Evolutionary conservation across 2,113 vertebrate genomes (phyloP), one percentile per base, ranked within the genome.

Genomic region (Rhineura floridana): DNA sequence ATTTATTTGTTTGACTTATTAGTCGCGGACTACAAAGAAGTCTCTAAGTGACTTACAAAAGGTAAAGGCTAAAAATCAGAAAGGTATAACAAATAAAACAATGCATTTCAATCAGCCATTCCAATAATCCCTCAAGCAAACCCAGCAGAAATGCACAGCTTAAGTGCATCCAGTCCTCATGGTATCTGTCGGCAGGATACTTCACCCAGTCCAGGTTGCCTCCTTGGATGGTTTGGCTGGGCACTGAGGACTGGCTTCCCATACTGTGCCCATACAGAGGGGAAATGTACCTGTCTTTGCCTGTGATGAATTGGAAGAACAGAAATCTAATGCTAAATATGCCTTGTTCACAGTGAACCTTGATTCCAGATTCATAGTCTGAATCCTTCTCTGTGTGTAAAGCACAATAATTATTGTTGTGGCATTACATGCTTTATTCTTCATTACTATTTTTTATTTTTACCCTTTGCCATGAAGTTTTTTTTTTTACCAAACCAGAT

Each of bases 361-460:
- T 81, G 76, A 78, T 81, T 62, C 59, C 80, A 44, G 19, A 11
- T 42, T 39, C 44, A 42, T 2, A 81, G 21, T 44, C 3, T 28
- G 25, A 42, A 44, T 81, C n/a, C 63, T 30, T 36, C 23, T 72
- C 82, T 23, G 13, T 36, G 33, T 36, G 4, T 7, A 36, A 2
- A 39, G 65, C 1, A 25, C n/a, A 36, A 44, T 28, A 70, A 44
- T 81, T 85, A 84, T 39, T 1, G 67, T 7, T 76, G 48, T 87
- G 77, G 44, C 28, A 82, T 65, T 67, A 17, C 88, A 90, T 55
- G 44, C 17, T 50, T 70, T 55, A 50, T 55, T 19, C 84, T 65
- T 87, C 36, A 87, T 82, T 85, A 80, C 1, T 17, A 8, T 7
- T 76, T 62, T 19, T 80, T 36, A 73, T 42, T 84, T 90, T 87